These are phyloP conservation scores for Molossus molossus DNA, from an alignment of 2,797 vertebrate species.

Conservation along the genomic window DNA sequence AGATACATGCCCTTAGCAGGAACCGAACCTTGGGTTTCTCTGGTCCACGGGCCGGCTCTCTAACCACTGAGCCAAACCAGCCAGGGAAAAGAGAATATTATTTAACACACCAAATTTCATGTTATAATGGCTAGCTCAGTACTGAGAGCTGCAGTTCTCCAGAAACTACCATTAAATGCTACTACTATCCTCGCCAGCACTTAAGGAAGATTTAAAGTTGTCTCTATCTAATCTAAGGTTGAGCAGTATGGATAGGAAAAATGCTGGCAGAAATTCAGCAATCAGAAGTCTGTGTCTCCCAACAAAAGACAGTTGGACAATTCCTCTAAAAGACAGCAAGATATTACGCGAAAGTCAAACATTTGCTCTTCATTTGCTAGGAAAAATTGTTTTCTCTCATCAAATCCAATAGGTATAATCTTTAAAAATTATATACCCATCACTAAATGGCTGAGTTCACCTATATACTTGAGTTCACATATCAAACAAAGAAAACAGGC, in stretches of 20 bases:
- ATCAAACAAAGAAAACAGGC: conserved; percentile 76
- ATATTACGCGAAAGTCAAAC: conserved; percentile 63
- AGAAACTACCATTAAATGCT: conserved; percentile 65
- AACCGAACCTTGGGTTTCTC: no score
- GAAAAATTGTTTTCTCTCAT: conserved; percentile 50
- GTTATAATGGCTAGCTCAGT: background rate
- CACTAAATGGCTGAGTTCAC: conserved; percentile 62
- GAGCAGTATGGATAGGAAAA: background rate
- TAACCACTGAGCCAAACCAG: no score
- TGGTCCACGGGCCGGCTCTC: no score
- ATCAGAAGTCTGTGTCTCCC: conserved; percentile 35
- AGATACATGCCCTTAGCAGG: no score
- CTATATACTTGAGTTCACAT: conserved; percentile 70
- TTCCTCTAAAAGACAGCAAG: conserved; percentile 65
- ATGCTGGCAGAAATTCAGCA: conserved; percentile 51
- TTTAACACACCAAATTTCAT: conserved; percentile 26
- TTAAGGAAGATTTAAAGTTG: conserved; percentile 47
- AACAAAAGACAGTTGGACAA: conserved; percentile 66
- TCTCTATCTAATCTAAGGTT: conserved; percentile 54
- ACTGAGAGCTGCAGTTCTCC: conserved; percentile 25
- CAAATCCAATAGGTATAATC: conserved; percentile 55
- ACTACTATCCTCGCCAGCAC: conserved; percentile 54
- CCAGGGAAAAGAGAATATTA: no score
- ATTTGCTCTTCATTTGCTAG: conserved; percentile 62
- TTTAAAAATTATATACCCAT: conserved; percentile 59